A percentile compares a stretch with the other conserved stretches of the same genome.
Evolutionary conservation across 2,113 vertebrate genomes (phyloP).

Genomic region (Cygnus buccinator): DNA sequence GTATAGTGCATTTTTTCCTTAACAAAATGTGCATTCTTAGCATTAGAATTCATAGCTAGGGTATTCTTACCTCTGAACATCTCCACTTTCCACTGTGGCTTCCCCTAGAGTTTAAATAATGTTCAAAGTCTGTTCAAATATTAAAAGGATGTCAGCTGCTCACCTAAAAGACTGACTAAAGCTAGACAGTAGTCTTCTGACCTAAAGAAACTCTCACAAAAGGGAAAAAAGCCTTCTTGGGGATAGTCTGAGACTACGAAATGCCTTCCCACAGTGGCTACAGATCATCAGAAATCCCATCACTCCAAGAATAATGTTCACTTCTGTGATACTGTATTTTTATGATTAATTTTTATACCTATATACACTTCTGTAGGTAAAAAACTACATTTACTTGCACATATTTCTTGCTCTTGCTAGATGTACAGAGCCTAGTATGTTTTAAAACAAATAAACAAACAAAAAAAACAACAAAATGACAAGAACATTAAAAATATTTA

Average conservation of each 20-base stretch:
- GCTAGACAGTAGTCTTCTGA: not conserved
- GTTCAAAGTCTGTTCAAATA: conserved; percentile 35
- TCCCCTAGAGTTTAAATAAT: not conserved
- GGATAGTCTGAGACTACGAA: not conserved
- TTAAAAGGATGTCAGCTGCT: not conserved
- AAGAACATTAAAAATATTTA: fast-evolving
- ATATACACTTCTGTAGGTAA: not conserved
- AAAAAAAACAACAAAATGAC: not conserved
- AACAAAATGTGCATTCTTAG: conserved; percentile 13
- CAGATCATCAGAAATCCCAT: not conserved
- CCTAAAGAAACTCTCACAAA: conserved; percentile 16
- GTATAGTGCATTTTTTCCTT: not conserved
- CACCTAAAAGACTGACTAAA: conserved; percentile 11
- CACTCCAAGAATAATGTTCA: not conserved
- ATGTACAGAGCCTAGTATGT: not conserved
- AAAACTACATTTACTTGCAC: not conserved
- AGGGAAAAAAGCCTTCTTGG: not conserved
- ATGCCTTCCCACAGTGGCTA: not conserved
- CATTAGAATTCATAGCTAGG: not conserved
- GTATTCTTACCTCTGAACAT: conserved; percentile 4
- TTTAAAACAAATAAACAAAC: not conserved
- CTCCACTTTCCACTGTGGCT: not conserved
- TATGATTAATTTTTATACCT: not conserved
- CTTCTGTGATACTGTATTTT: not conserved
- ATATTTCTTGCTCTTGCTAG: not conserved